Percentiles rank a stretch among this genome's conserved stretches.
These are phyloP conservation scores for Malurus leucopterus DNA, from an alignment of 2,797 vertebrate genomes.

Conservation along the genomic window DNA sequence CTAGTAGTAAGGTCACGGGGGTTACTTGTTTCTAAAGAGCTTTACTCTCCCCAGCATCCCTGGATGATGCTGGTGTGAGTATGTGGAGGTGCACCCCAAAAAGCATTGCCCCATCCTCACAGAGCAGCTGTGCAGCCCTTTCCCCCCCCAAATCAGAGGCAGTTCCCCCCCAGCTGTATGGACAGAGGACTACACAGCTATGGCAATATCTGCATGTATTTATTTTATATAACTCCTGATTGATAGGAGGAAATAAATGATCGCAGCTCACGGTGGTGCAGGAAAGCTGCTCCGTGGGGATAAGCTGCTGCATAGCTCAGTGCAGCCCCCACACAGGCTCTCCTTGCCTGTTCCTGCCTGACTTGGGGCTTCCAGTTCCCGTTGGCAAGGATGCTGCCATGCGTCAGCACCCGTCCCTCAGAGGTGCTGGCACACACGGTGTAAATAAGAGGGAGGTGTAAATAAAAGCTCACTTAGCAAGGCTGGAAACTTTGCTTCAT, in stretches of 20 bases:
- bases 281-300: neutral
- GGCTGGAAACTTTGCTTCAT: neutral
- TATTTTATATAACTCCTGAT: neutral
- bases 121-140: neutral
- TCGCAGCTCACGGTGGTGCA: neutral
- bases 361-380: neutral
- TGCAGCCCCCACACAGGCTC: neutral
- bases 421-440: neutral
- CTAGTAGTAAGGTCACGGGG: conserved; percentile 1
- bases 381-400: neutral
- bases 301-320: neutral
- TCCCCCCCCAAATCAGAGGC: neutral
- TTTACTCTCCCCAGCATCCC: neutral
- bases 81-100: accelerated
- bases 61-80: neutral
- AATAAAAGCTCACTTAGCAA: neutral
- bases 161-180: neutral
- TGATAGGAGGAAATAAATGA: neutral
- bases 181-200: neutral
- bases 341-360: neutral
- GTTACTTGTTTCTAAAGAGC: neutral
- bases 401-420: neutral
- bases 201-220: neutral
- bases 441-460: neutral
- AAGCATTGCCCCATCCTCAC: neutral